Percentiles rank a stretch among this genome's conserved stretches.
These are phyloP conservation scores for Phalanger gymnotis DNA, from an alignment of 2,797 vertebrate genomes.

Conservation along the genomic window DNA sequence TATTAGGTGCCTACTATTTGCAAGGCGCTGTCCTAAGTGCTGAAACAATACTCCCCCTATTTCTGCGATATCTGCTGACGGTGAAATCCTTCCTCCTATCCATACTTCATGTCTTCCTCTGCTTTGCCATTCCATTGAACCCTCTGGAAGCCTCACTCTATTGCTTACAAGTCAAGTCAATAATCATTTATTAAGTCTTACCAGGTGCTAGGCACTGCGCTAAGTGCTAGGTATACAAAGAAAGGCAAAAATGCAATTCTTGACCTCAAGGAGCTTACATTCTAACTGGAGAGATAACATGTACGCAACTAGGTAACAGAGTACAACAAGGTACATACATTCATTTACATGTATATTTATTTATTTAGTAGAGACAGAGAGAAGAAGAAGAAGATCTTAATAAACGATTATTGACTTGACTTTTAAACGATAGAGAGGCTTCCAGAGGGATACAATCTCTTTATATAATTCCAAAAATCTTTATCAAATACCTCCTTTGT, in stretches of 20 bases:
- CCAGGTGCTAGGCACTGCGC: too few species aligned
- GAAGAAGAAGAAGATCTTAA: not conserved
- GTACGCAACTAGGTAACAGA: too few species aligned
- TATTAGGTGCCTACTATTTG: not conserved
- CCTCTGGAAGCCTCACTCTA: not conserved
- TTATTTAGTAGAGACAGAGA: too few species aligned
- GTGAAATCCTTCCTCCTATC: not conserved
- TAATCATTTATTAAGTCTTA: not conserved
- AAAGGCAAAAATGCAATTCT: too few species aligned
- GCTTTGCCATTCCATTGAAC: not conserved
- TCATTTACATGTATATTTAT: too few species aligned
- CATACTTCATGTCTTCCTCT: not conserved
- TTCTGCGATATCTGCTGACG: not conserved
- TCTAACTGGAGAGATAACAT: too few species aligned
- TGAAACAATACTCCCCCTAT: not conserved
- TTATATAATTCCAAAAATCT: not conserved
- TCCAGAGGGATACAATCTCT: not conserved
- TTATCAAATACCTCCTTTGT: not conserved
- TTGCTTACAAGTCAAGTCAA: not conserved
- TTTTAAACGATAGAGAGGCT: not conserved
- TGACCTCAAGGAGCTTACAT: too few species aligned
- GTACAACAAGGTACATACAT: too few species aligned
- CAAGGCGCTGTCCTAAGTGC: not conserved
- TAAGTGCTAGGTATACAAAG: too few species aligned
- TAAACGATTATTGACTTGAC: not conserved